Evolutionary conservation across 2,113 vertebrate species (phyloP).

Genomic region (Myxocyprinus asiaticus): DNA sequence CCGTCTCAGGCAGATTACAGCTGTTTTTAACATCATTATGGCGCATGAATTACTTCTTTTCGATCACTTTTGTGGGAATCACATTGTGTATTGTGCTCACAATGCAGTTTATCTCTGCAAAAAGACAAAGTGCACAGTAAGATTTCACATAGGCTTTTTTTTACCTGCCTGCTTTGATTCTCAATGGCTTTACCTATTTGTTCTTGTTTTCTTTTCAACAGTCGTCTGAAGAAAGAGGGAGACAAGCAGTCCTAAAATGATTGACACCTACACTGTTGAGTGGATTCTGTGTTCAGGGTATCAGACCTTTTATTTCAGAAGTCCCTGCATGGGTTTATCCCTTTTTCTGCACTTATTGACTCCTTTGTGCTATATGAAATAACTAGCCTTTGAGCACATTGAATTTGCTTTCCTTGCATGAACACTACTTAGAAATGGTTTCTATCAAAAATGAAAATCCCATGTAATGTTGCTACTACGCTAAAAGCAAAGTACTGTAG

Average conservation of each 20-base stretch:
- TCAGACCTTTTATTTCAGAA: too few species aligned
- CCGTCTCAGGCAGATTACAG: too few species aligned
- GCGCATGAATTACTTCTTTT: too few species aligned
- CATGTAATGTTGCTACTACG: conserved; percentile 52
- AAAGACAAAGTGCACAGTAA: too few species aligned
- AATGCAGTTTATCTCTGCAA: too few species aligned
- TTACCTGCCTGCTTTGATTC: background rate
- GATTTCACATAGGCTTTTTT: too few species aligned
- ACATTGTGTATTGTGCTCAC: too few species aligned
- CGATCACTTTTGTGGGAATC: too few species aligned
- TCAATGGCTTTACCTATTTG: background rate
- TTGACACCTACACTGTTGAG: conserved; percentile 81
- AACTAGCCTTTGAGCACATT: conserved; percentile 68
- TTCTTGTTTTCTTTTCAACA: conserved; percentile 65
- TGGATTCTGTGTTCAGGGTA: conserved; percentile 49
- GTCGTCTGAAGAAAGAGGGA: conserved; percentile 99
- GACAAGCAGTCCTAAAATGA: conserved; percentile 96
- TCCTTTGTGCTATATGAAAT: conserved; percentile 86
- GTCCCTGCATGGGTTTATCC: too few species aligned
- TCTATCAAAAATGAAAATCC: conserved; percentile 69
- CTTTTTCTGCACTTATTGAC: conserved; percentile 46
- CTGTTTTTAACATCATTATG: too few species aligned
- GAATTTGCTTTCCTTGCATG: conserved; percentile 73
- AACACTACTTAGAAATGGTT: conserved; percentile 66
- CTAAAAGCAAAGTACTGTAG: conserved; percentile 66